A percentile compares a stretch with the other conserved stretches of the same genome.
Conservation (phyloP, 2,797 vertebrate species). For the Mycteria americana region DNA sequence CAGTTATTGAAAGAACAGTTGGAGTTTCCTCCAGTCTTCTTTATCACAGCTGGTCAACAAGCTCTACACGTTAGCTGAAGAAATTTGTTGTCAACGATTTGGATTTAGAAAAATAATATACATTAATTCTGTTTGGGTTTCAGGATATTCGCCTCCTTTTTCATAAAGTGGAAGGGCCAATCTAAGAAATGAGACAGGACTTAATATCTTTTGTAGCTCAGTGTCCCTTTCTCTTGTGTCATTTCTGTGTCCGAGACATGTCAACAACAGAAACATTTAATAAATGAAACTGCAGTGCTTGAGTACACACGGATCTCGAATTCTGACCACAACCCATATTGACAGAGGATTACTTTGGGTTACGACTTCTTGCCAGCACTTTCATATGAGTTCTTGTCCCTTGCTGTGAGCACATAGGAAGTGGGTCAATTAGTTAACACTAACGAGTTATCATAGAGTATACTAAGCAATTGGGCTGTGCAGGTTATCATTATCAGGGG, state of each 20-base stretch:
- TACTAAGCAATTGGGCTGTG: background rate
- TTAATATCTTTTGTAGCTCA: background rate
- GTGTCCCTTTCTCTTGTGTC: background rate
- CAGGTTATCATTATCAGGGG: conserved; percentile 1
- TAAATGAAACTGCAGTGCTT: background rate
- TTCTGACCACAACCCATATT: background rate
- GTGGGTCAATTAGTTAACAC: background rate
- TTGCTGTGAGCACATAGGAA: background rate
- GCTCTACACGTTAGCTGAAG: background rate
- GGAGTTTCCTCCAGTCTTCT: background rate
- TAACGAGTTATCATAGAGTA: background rate
- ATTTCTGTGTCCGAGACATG: background rate
- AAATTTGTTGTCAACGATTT: background rate
- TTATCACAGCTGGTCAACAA: background rate
- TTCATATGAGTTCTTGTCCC: background rate
- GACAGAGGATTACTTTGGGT: background rate
- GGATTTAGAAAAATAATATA: background rate
- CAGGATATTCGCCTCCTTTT: background rate
- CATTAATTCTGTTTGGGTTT: background rate
- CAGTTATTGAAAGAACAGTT: background rate
- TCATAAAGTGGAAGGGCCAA: background rate
- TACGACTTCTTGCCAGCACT: background rate
- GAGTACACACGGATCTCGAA: background rate
- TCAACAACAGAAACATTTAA: background rate
- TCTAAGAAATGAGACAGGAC: background rate